Percentiles rank a stretch among this genome's conserved stretches.
These are phyloP conservation scores for Pseudomyrmex concolor DNA, from an alignment of 1,140 invertebrate genomes.

Conservation along the genomic window DNA sequence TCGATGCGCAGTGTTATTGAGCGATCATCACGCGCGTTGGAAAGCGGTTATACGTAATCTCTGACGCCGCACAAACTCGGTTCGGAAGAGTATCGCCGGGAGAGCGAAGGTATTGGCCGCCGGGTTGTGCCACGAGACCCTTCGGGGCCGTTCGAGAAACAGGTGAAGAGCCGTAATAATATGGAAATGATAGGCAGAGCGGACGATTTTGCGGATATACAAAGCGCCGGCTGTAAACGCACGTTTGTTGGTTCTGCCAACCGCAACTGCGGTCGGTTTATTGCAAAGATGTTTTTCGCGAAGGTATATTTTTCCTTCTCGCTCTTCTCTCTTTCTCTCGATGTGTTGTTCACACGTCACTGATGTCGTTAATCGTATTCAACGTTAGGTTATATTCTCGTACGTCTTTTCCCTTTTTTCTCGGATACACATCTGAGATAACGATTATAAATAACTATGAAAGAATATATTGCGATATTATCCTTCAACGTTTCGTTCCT, in stretches of 20 bases:
- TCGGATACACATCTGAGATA: background rate
- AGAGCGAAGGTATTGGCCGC: constrained; percentile 38
- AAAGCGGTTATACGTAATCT: constrained; percentile 41
- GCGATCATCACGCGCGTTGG: constrained; percentile 40
- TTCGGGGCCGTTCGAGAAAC: constrained; percentile 50
- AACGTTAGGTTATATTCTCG: background rate
- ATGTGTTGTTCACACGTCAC: background rate
- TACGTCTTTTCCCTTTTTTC: background rate
- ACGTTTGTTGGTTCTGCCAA: constrained; percentile 63
- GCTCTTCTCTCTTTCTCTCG: background rate
- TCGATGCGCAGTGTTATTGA: constrained; percentile 18
- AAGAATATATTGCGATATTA: too few species aligned
- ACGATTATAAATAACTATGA: background rate
- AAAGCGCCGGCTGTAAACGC: constrained; percentile 56
- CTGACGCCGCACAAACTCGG: constrained; percentile 22
- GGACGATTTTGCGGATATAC: constrained; percentile 61
- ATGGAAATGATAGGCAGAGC: constrained; percentile 70
- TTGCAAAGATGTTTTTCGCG: constrained; percentile 18
- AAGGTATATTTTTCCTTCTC: background rate
- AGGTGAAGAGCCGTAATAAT: constrained; percentile 72
- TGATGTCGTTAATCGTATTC: background rate
- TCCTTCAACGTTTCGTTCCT: background rate
- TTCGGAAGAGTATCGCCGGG: constrained; percentile 17
- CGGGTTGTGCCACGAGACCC: constrained; percentile 44
- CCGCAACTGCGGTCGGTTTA: constrained; percentile 57